Conservation (phyloP, 2,888 invertebrate species). For the Synergus itoensis region DNA sequence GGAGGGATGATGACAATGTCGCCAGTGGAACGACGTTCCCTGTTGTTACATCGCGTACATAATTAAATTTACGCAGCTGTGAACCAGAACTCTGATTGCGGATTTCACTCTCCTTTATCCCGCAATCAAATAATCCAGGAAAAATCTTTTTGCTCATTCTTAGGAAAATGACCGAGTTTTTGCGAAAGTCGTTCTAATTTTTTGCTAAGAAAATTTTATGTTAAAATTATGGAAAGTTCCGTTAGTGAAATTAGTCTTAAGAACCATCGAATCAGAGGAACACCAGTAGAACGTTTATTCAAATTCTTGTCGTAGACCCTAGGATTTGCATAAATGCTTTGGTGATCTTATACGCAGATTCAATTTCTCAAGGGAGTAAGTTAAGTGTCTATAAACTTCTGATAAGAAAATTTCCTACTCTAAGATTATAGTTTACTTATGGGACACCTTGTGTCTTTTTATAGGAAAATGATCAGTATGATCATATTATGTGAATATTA, state of each 20-base stretch:
- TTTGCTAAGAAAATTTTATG: neutral
- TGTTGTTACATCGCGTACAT: slow-evolving; percentile 48
- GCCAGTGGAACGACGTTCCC: slow-evolving; percentile 26
- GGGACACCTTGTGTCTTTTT: neutral
- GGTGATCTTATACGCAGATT: neutral
- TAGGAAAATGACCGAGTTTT: neutral
- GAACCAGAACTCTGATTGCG: neutral
- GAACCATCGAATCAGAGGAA: neutral
- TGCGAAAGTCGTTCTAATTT: neutral
- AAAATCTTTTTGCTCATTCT: neutral
- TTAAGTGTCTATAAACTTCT: neutral
- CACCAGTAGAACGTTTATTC: neutral
- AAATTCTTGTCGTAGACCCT: neutral
- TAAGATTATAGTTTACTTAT: neutral
- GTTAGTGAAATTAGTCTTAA: neutral
- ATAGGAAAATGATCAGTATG: neutral
- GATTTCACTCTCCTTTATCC: neutral
- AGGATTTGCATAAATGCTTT: neutral
- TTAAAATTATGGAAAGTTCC: neutral
- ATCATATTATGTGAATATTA: neutral
- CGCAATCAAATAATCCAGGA: neutral
- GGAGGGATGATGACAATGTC: slow-evolving; percentile 59
- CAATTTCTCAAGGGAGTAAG: neutral
- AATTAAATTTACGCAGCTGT: slow-evolving; percentile 53
- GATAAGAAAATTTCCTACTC: slow-evolving; percentile 6